Evolutionary conservation across 1,140 invertebrate species (phyloP), one percentile per base, ranked within the genome.

Genomic region (Drosophila sturtevanti): DNA sequence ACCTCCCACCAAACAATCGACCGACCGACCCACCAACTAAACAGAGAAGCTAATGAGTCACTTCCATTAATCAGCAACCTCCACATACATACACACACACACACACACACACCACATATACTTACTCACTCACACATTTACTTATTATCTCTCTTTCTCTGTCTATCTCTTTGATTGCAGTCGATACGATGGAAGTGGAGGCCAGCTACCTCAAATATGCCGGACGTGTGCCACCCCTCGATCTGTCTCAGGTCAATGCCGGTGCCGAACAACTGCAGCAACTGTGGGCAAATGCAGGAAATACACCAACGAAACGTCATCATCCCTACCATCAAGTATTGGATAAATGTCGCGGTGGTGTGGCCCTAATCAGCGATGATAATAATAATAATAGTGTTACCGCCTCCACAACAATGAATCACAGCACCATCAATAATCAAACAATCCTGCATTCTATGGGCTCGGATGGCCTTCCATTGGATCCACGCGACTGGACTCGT

Each of bases 401-500:
- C 14, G 48, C 34, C 51, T n/a, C 18, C 48, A n/a, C 74, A 37
- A 60, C 37, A 5, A 44, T 41, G 12, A 71, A 62, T 12, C 63
- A 22, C 54, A 80, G 24, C 18, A 59, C 12, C 34, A 60, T 37
- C 41, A 10, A 52, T 24, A 14, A 67, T 27, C 38, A 51, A 38
- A 61, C 52, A 27, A 72, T 62, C 44, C 74, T 60, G n/a, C 76
- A 82, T 44, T 74, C 86, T 14, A 73, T 90, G 48, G 90, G 90
- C 21, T 89, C 89, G 24, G 90, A 91, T 63, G 90, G 89, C n/a
- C 55, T 91, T 64, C 77, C 93, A 77, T 1, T 93, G 94, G 95
- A 96, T 93, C 95, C 95, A 0, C 92, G 95, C 11, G 93, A 93
- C 16, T 96, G 95, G 95, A 94, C 93, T 24, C 92, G 95, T 0